Percentiles rank a stretch among this genome's conserved stretches.
phyloP scores from a whole-genome alignment of 2,797 vertebrate genomes.

The Dendrocincla tyrannina region DNA sequence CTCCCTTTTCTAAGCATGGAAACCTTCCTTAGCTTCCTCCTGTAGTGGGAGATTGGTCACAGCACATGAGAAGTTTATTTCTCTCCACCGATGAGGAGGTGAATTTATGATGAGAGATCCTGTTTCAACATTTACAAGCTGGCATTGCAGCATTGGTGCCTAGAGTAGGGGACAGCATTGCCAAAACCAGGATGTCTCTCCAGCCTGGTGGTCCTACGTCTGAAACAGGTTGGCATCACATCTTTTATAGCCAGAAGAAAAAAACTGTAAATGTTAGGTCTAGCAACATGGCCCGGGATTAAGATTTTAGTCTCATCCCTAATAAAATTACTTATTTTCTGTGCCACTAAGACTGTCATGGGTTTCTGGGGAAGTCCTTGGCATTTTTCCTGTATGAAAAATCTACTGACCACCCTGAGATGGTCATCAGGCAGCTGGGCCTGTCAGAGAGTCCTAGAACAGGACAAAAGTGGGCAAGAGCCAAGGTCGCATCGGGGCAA shows the following conservation, averaged over 20 bases:
- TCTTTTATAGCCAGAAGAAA: background rate
- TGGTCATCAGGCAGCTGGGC: background rate
- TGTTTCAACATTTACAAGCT: background rate
- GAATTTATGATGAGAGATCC: background rate
- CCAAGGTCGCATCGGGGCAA: background rate
- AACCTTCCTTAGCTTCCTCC: background rate
- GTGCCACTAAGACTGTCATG: background rate
- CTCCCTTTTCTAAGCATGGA: background rate
- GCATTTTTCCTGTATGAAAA: background rate
- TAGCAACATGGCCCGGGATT: fast-evolving
- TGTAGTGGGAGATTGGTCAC: background rate
- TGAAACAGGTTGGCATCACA: background rate
- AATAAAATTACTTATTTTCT: background rate
- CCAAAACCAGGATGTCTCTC: background rate
- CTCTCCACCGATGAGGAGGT: fast-evolving
- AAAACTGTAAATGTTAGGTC: background rate
- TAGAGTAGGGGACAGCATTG: fast-evolving
- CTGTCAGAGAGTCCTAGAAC: background rate
- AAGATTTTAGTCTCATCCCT: background rate
- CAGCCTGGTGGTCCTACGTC: background rate
- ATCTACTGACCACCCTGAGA: background rate
- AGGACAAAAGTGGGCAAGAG: background rate
- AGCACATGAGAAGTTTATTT: background rate
- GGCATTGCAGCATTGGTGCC: fast-evolving
- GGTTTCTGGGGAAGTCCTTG: background rate